These are phyloP conservation scores for Chelidonichthys spinosus DNA, from an alignment of 2,797 vertebrate genomes.

Conservation along the genomic window DNA sequence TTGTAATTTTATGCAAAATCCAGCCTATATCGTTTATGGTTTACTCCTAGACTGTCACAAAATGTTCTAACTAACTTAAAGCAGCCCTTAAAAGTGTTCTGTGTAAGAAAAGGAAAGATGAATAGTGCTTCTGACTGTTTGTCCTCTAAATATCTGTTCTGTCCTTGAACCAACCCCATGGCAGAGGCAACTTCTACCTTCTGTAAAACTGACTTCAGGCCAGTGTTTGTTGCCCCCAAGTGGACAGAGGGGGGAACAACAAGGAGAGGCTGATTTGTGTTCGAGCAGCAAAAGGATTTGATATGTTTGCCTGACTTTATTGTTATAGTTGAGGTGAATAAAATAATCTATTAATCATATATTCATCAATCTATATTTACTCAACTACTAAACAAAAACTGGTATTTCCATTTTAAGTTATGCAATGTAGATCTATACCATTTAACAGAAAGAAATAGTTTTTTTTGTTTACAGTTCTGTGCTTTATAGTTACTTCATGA, in stretches of 20 bases:
- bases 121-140: background rate
- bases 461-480: background rate
- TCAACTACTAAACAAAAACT: too few relatives aligned
- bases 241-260: constrained; percentile 49
- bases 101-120: background rate
- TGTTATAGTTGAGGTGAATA: background rate
- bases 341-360: background rate
- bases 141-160: constrained; percentile 52
- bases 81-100: background rate
- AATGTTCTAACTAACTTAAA: background rate
- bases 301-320: background rate
- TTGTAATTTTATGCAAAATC: constrained; percentile 6
- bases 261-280: background rate
- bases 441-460: background rate
- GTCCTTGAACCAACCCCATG: constrained; percentile 63
- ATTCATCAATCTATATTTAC: background rate
- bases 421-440: too few relatives aligned
- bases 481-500: background rate
- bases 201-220: constrained; percentile 8
- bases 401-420: background rate
- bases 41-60: background rate
- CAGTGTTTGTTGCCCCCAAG: constrained; percentile 68
- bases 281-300: background rate
- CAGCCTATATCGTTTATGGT: background rate
- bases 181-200: constrained; percentile 3